Percentiles rank a stretch among this genome's conserved stretches.
phyloP scores from a whole-genome alignment of 2,797 vertebrate species.

The Clarias fuscus region DNA sequence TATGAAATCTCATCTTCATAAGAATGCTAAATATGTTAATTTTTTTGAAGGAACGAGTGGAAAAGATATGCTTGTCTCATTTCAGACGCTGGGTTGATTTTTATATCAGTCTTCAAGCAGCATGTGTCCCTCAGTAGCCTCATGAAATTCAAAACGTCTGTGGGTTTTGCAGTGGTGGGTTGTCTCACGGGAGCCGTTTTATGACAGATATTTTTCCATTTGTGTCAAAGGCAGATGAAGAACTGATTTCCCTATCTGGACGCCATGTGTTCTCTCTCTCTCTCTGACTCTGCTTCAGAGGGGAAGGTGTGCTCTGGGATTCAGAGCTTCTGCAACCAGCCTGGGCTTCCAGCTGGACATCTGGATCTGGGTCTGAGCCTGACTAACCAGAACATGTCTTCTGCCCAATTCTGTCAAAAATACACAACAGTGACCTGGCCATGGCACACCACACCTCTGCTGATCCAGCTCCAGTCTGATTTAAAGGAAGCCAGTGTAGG shows the following conservation, averaged over 20 bases:
- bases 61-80: slow-evolving; percentile 28
- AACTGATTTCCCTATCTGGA: slow-evolving; percentile 52
- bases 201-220: slow-evolving; percentile 53
- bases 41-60: not conserved
- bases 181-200: slow-evolving; percentile 48
- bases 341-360: slow-evolving; percentile 45
- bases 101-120: slow-evolving; percentile 38
- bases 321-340: slow-evolving; percentile 38
- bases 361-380: slow-evolving; percentile 45
- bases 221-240: slow-evolving; percentile 51
- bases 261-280: slow-evolving; percentile 49
- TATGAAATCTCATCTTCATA: slow-evolving; percentile 22
- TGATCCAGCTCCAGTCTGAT: not conserved
- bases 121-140: slow-evolving; percentile 47
- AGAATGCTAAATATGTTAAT: slow-evolving; percentile 36
- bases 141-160: slow-evolving; percentile 35
- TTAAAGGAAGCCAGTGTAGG: slow-evolving; percentile 16
- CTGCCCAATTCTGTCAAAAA: slow-evolving; percentile 30
- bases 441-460: not conserved
- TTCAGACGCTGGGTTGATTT: slow-evolving; percentile 27
- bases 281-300: slow-evolving; percentile 37
- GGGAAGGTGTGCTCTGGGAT: slow-evolving; percentile 38
- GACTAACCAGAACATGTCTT: slow-evolving; percentile 37
- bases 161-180: slow-evolving; percentile 34
- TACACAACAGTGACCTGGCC: not conserved